A percentile compares a stretch with the other conserved stretches of the same genome.
Conservation (phyloP, 2,113 vertebrate species). For the Phasianus colchicus region DNA sequence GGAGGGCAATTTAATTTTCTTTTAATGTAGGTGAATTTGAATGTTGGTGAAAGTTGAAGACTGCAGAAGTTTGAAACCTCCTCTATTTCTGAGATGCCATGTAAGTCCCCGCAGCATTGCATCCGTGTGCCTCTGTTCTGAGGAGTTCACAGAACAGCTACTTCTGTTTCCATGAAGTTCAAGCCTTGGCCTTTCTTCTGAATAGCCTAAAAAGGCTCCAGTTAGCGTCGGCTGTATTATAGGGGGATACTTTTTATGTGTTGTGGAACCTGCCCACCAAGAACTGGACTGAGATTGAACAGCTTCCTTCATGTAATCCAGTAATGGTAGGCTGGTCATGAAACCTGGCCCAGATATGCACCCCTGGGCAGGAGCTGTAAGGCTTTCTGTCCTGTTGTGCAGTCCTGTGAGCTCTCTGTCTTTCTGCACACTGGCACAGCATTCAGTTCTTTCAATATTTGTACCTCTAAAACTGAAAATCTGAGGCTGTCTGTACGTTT, state of each 20-base stretch:
- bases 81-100: neutral
- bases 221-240: neutral
- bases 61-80: slow-evolving; percentile 2
- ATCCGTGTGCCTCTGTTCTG: neutral
- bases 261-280: neutral
- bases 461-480: neutral
- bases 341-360: neutral
- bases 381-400: neutral
- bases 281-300: neutral
- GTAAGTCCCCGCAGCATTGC: neutral
- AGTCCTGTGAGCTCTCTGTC: neutral
- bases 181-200: neutral
- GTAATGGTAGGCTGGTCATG: neutral
- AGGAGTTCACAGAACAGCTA: neutral
- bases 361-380: neutral
- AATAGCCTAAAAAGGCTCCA: neutral
- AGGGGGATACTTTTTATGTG: neutral
- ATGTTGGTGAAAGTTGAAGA: slow-evolving; percentile 67
- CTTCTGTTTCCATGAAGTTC: slow-evolving; percentile 2
- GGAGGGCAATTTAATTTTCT: slow-evolving; percentile 62
- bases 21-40: slow-evolving; percentile 64
- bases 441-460: fast-evolving
- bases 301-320: neutral
- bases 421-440: neutral
- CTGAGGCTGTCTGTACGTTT: neutral